A percentile compares a stretch with the other conserved stretches of the same genome.
phyloP scores from a whole-genome alignment of 1,140 invertebrate genomes.

The Littorina saxatilis region DNA sequence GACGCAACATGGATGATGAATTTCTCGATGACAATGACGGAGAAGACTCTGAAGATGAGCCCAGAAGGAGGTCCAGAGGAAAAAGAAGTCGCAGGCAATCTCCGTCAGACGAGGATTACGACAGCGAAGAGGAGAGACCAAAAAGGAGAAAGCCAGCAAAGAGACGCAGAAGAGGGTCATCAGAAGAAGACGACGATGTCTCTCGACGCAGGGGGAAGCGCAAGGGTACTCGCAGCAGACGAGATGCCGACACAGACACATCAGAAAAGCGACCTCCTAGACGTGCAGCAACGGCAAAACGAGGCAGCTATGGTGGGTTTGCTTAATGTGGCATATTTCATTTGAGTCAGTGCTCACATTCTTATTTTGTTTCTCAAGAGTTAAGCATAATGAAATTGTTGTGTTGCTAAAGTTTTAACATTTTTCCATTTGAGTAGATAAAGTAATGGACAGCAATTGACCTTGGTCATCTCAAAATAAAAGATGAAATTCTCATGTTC shows the following conservation, averaged over 20 bases:
- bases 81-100: slow-evolving; percentile 29
- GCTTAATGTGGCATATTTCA: too few species aligned
- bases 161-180: slow-evolving; percentile 44
- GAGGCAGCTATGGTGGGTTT: slow-evolving; percentile 67
- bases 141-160: slow-evolving; percentile 32
- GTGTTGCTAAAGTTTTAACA: neutral
- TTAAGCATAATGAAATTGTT: neutral
- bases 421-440: too few species aligned
- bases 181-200: slow-evolving; percentile 42
- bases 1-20: slow-evolving; percentile 35
- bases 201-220: slow-evolving; percentile 31
- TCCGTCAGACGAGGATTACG: slow-evolving; percentile 29
- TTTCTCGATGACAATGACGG: too few species aligned
- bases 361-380: neutral
- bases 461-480: too few species aligned
- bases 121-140: slow-evolving; percentile 17
- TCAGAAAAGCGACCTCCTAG: slow-evolving; percentile 38
- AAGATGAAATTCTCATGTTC: too few species aligned
- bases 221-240: slow-evolving; percentile 35
- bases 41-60: slow-evolving; percentile 43
- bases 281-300: slow-evolving; percentile 59
- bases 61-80: slow-evolving; percentile 29
- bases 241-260: neutral
- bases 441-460: too few species aligned
- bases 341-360: neutral